Evolutionary conservation across 2,888 invertebrate genomes (phyloP).

Genomic region (Ornithoptera priamus): DNA sequence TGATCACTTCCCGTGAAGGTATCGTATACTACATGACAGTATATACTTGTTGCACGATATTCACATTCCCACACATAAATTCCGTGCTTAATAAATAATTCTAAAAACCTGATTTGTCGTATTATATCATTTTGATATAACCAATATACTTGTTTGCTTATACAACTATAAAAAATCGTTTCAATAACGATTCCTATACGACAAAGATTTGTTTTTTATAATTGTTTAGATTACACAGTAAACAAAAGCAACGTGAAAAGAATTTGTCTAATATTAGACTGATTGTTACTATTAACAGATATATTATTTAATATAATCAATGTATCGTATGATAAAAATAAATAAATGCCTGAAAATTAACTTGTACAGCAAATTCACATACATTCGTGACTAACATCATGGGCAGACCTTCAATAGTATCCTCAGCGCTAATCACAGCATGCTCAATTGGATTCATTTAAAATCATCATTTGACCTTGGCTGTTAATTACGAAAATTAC

Average conservation of each 20-base stretch:
- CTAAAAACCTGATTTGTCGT: background rate
- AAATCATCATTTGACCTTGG: conserved; percentile 49
- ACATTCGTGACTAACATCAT: conserved; percentile 19
- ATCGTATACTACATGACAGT: background rate
- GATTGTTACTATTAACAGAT: background rate
- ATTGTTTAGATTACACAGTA: too few species aligned
- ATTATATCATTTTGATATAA: background rate
- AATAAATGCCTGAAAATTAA: background rate
- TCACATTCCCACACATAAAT: background rate
- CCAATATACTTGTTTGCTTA: background rate
- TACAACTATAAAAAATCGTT: background rate
- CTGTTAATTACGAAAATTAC: conserved; percentile 32
- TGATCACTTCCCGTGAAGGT: background rate
- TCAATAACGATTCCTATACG: background rate
- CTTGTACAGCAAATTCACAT: conserved; percentile 3
- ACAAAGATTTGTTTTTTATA: background rate
- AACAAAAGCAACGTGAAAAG: background rate
- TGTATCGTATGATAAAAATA: background rate
- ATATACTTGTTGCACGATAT: background rate
- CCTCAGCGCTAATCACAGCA: conserved; percentile 41
- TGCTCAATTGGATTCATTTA: conserved; percentile 41
- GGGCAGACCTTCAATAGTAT: conserved; percentile 22
- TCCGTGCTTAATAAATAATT: background rate
- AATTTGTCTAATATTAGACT: background rate
- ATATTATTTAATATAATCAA: background rate